These are phyloP conservation scores for Leguminivora glycinivorella DNA, from an alignment of 1,140 invertebrate genomes.

Conservation along the genomic window DNA sequence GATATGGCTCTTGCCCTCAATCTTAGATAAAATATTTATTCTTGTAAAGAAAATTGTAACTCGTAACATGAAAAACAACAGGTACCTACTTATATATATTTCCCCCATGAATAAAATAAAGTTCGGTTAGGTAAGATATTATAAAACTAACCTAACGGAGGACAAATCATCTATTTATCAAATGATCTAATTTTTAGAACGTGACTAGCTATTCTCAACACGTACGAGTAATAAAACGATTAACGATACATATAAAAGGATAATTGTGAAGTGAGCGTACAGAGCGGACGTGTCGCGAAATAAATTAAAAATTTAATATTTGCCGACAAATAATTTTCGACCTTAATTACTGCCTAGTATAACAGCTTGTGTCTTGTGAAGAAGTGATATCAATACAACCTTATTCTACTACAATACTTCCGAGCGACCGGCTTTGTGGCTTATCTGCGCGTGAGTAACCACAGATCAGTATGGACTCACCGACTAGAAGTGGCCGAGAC, in stretches of 20 bases:
- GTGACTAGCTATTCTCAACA: conserved; percentile 22
- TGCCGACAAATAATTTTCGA: too few species aligned
- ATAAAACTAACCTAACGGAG: not conserved
- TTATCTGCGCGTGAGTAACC: not conserved
- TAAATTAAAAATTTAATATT: too few species aligned
- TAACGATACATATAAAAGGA: too few species aligned
- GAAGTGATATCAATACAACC: too few species aligned
- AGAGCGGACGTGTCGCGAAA: too few species aligned
- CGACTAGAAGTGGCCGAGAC: conserved; percentile 9
- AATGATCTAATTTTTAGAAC: conserved; percentile 9
- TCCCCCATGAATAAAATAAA: not conserved
- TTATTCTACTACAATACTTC: too few species aligned
- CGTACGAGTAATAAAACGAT: too few species aligned
- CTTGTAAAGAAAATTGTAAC: not conserved
- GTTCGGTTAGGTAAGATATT: not conserved
- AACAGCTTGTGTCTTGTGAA: too few species aligned
- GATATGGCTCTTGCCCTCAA: not conserved
- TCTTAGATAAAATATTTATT: not conserved
- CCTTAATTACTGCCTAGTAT: too few species aligned
- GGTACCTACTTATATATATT: not conserved
- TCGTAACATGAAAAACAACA: not conserved
- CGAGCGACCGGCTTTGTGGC: too few species aligned
- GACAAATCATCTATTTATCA: not conserved
- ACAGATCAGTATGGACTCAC: not conserved
- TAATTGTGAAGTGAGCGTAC: too few species aligned